Base-by-base conservation (phyloP, 2,888 invertebrate genomes). In the Phengaris alcon region DNA sequence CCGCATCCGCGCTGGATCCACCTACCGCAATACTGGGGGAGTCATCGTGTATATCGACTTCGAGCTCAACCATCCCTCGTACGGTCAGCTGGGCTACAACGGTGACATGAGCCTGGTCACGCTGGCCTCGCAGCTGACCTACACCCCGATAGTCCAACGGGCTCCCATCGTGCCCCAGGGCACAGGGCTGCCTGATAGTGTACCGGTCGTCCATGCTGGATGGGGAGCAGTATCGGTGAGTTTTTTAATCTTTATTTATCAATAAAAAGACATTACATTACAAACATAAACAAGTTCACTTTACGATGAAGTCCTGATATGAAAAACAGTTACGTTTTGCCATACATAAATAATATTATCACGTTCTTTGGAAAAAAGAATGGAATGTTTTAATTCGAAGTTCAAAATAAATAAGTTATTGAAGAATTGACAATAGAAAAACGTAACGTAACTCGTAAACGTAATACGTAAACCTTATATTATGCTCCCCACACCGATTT, bases 1-100 rank as follows among this genome's bases (percentile, higher is more conserved):
- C 6, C 88, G 89, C 5, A 82, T 89, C 76, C 80, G 90, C n/a
- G 87, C 86, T 7, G 90, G 90, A 2, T 76, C 85, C 10, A 85
- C 85, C 0, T 81, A 79, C 78, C 85, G 88, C 6, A 85, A 86
- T 77, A 76, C 76, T 0, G 90, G 90, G 0, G 90, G 91, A 0
- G 76, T 81, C 5, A 35, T 90, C 8, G n/a, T 75, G 44, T 68
- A 81, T 35, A 81, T 87, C 0, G 9, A 44, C 0, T 13, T 51
- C 0, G 83, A 78, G 3, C 76, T 75, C 77, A 86, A 86, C 77
- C 90, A 91, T 74, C 87, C 86, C 0, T 44, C 76, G 0, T 90
- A 85, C 76, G 84, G 84, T 0, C 0, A 0, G 0, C n/a, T 9
- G 0, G 79, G 77, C 0, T 74, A 52, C 2, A 87, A 90, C 15